Evolutionary conservation across 2,113 vertebrate species (phyloP).

Genomic region (Marmota monax): DNA sequence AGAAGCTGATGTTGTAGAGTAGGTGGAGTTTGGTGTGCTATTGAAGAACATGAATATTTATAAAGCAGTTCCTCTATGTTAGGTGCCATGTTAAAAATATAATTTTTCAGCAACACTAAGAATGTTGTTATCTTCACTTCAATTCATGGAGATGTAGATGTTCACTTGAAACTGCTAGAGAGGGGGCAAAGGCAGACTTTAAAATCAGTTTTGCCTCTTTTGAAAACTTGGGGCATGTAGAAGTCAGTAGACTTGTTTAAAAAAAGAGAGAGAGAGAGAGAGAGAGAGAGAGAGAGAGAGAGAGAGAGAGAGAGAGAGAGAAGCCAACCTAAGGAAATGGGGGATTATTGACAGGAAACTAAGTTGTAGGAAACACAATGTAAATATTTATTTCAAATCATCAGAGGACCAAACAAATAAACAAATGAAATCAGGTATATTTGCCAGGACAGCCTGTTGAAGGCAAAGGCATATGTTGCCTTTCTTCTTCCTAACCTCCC

Average conservation of each 20-base stretch:
- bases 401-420: neutral
- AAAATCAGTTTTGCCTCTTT: neutral
- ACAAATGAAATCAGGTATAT: neutral
- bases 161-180: neutral
- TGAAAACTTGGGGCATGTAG: neutral
- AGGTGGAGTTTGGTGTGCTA: neutral
- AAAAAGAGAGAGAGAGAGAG: too few species aligned
- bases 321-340: neutral
- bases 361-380: neutral
- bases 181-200: neutral
- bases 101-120: neutral
- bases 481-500: neutral
- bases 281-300: too few species aligned
- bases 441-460: neutral
- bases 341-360: neutral
- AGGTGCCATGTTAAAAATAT: neutral
- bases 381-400: slow-evolving; percentile 14
- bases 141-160: neutral
- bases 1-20: neutral
- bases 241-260: neutral
- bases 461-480: neutral
- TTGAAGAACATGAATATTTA: neutral
- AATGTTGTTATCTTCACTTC: neutral
- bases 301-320: too few species aligned
- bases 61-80: neutral